Percentiles rank a stretch among this genome's conserved stretches.
Conservation (phyloP, 2,113 vertebrate genomes). For the Catharus bicknelli region DNA sequence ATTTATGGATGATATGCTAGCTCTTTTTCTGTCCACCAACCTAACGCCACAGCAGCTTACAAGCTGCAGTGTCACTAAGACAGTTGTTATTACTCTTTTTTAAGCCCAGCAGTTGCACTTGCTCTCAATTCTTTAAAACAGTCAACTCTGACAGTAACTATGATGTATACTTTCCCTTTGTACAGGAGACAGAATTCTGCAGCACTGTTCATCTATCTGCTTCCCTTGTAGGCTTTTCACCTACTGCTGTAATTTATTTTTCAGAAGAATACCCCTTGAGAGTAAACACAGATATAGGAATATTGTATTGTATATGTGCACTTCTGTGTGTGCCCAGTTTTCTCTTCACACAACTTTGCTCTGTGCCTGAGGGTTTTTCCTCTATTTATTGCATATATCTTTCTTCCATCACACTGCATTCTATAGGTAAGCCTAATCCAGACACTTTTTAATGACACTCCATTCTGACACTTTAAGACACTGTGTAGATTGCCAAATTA, state of each 20-base stretch:
- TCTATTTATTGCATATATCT: background rate
- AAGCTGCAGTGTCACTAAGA: constrained; percentile 17
- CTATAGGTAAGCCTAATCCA: background rate
- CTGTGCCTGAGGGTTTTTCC: background rate
- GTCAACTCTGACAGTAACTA: constrained; percentile 53
- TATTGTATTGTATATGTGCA: background rate
- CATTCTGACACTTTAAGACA: background rate
- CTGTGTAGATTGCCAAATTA: background rate
- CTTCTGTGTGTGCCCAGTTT: background rate
- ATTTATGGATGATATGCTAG: constrained; percentile 25
- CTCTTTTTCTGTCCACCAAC: constrained; percentile 7
- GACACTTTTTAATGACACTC: background rate
- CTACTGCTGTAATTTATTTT: constrained; percentile 52
- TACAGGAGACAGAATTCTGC: constrained; percentile 40
- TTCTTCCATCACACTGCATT: background rate
- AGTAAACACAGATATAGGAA: background rate
- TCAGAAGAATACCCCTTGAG: constrained; percentile 35
- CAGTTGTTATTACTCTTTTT: constrained; percentile 42
- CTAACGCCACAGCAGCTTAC: constrained; percentile 2
- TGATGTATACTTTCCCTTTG: constrained; percentile 49
- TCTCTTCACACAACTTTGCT: background rate
- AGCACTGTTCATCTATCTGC: constrained; percentile 27
- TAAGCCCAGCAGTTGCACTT: constrained; percentile 42
- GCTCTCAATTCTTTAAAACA: constrained; percentile 32
- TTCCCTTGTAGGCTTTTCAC: constrained; percentile 59